Evolutionary conservation across 2,888 invertebrate species (phyloP), one percentile per base, ranked within the genome.

Genomic region (Pimpla rufipes): DNA sequence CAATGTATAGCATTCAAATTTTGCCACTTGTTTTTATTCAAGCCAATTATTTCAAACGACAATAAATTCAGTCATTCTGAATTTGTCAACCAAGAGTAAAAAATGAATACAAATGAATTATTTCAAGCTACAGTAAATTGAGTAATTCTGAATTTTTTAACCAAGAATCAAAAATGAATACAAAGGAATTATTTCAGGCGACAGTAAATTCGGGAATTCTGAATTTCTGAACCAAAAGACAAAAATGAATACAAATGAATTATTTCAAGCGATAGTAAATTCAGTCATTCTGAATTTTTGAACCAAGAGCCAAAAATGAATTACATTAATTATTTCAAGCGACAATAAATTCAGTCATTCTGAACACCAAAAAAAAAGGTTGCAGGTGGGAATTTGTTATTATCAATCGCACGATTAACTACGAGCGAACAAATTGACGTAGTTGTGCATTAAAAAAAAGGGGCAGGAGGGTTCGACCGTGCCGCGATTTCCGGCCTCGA

Each of bases 401-500:
- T n/a, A n/a, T n/a, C n/a, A n/a, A n/a, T 3, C 13, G 13, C 13
- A 45, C 2, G 13, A 13, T 45, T 45, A 1, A 13, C 52, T 29
- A 13, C 6, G 57, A n/a, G 7, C 23, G 13, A 57, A 29, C 23
- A 13, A 13, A 57, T 29, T 57, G 57, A 57, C 6, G 7, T 11
- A 29, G 57, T 7, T 52, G 52, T 10, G 18, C n/a, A 2, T 47
- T 10, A 11, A 50, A 45, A 55, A 29, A 64, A 23, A 67, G 18
- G 16, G 29, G 35, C 11, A 23, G 21, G 13, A 7, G 10, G 7
- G 16, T 16, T 7, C 23, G 7, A 67, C 47, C 3, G 66, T 23
- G 18, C 18, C 18, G 18, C 18, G 45, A 42, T 45, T 76, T 67
- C 76, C 75, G 55, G 67, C n/a, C n/a, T 67, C 67, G 42, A 11